Percentiles rank a stretch among this genome's conserved stretches.
Conservation (phyloP, 1,140 invertebrate genomes). For the Trachelipus rathkii region DNA sequence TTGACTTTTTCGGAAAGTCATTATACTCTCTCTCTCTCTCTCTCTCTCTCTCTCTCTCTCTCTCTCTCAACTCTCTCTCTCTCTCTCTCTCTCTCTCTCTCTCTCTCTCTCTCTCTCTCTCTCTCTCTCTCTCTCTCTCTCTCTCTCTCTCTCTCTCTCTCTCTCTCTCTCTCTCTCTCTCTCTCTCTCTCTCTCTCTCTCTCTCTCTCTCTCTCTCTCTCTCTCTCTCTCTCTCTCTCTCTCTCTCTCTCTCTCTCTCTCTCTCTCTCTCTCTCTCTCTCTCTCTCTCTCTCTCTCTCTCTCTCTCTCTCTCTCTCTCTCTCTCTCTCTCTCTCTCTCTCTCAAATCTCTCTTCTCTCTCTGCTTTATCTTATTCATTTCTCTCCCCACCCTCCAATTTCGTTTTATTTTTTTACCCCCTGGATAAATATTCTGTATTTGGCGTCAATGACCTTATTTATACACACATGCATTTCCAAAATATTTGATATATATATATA, state of each 20-base stretch:
- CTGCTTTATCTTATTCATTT: too few relatives aligned
- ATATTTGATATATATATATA: too few relatives aligned
- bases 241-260: background rate
- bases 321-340: background rate
- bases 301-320: constrained; percentile 1
- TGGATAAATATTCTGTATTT: too few relatives aligned
- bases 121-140: background rate
- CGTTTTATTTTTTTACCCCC: too few relatives aligned
- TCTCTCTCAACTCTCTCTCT: background rate
- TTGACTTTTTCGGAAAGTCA: too few relatives aligned
- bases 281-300: background rate
- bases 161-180: too few relatives aligned
- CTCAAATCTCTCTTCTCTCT: too few relatives aligned
- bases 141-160: constrained; percentile 2
- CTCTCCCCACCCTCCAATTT: too few relatives aligned
- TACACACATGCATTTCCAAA: too few relatives aligned
- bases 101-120: constrained; percentile 1
- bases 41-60: constrained; percentile 1
- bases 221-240: constrained; percentile 1
- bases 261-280: constrained; percentile 1
- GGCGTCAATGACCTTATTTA: too few relatives aligned
- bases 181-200: background rate
- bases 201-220: background rate
- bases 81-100: constrained; percentile 1
- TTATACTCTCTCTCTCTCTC: background rate